Percentiles rank a stretch among this genome's conserved stretches.
Evolutionary conservation across 2,113 vertebrate genomes (phyloP).

Genomic region (Monopterus albus): DNA sequence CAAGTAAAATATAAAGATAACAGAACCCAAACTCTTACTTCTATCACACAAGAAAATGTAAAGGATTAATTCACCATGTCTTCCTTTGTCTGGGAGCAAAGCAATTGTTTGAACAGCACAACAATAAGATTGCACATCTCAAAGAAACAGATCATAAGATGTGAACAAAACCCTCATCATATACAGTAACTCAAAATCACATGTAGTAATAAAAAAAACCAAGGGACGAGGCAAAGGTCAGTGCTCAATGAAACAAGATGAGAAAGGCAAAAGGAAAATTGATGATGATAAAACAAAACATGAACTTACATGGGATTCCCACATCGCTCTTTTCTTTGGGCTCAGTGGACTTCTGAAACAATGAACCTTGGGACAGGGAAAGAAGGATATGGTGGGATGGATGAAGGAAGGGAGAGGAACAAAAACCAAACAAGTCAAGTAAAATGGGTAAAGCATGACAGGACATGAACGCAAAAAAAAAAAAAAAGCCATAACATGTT

Average conservation of each 20-base stretch:
- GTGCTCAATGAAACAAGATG: conserved; percentile 8
- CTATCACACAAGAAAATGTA: no score
- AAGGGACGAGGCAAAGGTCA: conserved; percentile 8
- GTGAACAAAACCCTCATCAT: conserved; percentile 10
- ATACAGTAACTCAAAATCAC: conserved; percentile 14
- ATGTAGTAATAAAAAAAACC: not conserved
- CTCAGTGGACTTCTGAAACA: conserved; percentile 96
- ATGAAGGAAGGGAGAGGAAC: conserved; percentile 61
- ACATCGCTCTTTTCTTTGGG: conserved; percentile 94
- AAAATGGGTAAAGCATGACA: conserved; percentile 57
- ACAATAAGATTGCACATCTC: conserved; percentile 2
- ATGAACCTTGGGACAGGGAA: conserved; percentile 92
- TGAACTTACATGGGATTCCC: conserved; percentile 97
- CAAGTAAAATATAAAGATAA: not conserved
- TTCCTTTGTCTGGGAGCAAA: conserved; percentile 1
- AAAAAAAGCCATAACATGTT: not conserved
- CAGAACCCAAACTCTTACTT: no score
- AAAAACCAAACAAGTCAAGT: conserved; percentile 56
- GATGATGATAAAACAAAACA: conserved; percentile 79
- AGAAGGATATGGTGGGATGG: conserved; percentile 79
- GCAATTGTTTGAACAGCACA: conserved; percentile 27
- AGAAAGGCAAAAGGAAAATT: conserved; percentile 38
- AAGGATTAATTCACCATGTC: not conserved
- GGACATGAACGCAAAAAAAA: conserved; percentile 23
- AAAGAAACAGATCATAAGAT: conserved; percentile 3